Percentiles rank a stretch among this genome's conserved stretches.
Evolutionary conservation across 2,113 vertebrate species (phyloP).

Genomic region (Bungarus multicinctus): DNA sequence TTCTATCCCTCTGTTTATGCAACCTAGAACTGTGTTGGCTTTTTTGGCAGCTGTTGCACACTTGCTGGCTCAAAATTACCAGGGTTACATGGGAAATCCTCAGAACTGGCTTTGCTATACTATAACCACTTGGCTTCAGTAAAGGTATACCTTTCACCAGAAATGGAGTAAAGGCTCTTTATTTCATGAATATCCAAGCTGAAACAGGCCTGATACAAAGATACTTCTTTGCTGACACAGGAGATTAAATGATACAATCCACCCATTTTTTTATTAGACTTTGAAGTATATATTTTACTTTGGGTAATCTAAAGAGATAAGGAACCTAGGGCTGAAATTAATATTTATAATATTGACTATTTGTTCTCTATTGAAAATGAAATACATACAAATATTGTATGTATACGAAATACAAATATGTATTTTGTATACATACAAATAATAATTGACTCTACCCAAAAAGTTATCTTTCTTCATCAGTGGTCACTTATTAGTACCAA

Average conservation of each 20-base stretch:
- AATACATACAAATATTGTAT: background rate
- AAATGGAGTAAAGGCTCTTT: background rate
- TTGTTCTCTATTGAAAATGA: background rate
- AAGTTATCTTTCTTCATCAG: background rate
- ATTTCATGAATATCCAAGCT: background rate
- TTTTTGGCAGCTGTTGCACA: too few relatives aligned
- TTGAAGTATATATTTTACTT: background rate
- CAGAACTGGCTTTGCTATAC: background rate
- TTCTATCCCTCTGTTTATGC: too few relatives aligned
- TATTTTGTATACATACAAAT: background rate
- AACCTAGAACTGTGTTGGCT: too few relatives aligned
- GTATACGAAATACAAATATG: too few relatives aligned
- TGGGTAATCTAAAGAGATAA: background rate
- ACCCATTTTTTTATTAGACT: background rate
- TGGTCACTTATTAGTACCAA: background rate
- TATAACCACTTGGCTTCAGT: background rate
- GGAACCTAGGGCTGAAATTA: background rate
- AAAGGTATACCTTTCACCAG: background rate
- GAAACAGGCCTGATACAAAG: background rate
- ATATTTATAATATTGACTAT: background rate
- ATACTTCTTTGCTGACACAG: background rate
- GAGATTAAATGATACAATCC: background rate
- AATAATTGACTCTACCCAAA: background rate
- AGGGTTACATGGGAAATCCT: background rate
- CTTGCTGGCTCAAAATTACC: background rate